Evolutionary conservation across 2,888 invertebrate species (phyloP).

Genomic region (Drosophila macrospina): DNA sequence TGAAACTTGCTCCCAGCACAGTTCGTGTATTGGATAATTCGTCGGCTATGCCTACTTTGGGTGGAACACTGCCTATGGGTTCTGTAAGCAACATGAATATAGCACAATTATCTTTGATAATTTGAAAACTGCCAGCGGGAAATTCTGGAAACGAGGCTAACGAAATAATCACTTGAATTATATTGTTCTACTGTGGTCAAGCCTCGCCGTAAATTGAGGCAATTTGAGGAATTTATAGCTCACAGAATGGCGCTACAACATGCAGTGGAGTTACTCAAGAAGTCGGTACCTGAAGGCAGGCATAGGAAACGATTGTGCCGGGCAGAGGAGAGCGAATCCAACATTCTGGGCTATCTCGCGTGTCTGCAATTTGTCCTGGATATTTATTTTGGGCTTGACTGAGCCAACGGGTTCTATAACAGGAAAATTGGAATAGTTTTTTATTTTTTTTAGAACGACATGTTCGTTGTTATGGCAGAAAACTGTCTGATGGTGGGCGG

Average conservation of each 20-base stretch:
- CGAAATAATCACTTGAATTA: conserved; percentile 56
- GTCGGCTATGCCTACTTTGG: conserved; percentile 87
- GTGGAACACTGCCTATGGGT: conserved; percentile 88
- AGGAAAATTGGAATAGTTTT: conserved; percentile 9
- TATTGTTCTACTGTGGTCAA: conserved; percentile 20
- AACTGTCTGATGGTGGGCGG: conserved; percentile 40
- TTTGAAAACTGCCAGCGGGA: conserved; percentile 53
- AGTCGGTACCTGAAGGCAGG: conserved; percentile 88
- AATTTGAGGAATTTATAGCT: conserved; percentile 47
- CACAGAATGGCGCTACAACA: conserved; percentile 32
- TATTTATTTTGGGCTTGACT: conserved; percentile 89
- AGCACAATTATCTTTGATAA: conserved; percentile 7
- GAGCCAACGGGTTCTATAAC: conserved; percentile 86
- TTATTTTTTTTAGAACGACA: conserved; percentile 1
- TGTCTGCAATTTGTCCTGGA: conserved; percentile 88
- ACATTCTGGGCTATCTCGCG: conserved; percentile 85
- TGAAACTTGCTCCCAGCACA: conserved; percentile 85
- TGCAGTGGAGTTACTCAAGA: conserved; percentile 32
- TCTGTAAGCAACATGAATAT: conserved; percentile 70
- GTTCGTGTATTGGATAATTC: conserved; percentile 79
- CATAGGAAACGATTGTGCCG: conserved; percentile 91
- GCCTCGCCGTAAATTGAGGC: conserved; percentile 41
- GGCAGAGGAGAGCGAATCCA: conserved; percentile 89
- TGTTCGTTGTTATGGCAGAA: conserved; percentile 19
- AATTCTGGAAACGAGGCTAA: conserved; percentile 25